Conservation (phyloP, 1,140 invertebrate genomes). For the Sinonovacula constricta region DNA sequence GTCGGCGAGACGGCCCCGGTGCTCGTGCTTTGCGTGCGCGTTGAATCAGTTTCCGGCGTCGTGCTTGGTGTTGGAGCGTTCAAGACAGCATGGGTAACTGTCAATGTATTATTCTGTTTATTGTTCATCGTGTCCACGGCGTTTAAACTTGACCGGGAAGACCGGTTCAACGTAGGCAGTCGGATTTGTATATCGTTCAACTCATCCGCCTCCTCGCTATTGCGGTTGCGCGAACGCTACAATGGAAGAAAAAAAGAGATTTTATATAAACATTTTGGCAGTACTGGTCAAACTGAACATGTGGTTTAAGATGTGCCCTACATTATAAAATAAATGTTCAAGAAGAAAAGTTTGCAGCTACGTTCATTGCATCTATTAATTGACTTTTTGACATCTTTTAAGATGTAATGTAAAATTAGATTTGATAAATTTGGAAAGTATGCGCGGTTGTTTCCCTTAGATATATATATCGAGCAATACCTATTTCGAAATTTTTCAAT, state of each 20-base stretch:
- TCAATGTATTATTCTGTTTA: slow-evolving; percentile 67
- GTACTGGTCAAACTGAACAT: no score
- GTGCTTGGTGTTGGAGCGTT: slow-evolving; percentile 70
- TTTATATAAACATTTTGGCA: no score
- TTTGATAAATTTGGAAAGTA: no score
- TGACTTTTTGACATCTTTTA: no score
- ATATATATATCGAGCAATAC: no score
- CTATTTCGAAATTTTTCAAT: no score
- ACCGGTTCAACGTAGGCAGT: slow-evolving; percentile 72
- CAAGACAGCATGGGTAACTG: slow-evolving; percentile 73
- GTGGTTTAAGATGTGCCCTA: no score
- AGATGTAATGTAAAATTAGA: no score
- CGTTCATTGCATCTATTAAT: no score
- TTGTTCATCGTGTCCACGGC: slow-evolving; percentile 64
- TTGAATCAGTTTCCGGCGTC: slow-evolving; percentile 71
- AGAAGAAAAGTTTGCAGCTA: no score
- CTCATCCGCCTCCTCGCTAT: slow-evolving; percentile 78
- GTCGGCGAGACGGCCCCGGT: slow-evolving; percentile 61
- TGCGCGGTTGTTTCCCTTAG: no score
- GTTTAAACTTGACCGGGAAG: slow-evolving; percentile 75
- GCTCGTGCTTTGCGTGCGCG: slow-evolving; percentile 62
- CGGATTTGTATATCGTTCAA: slow-evolving; percentile 80
- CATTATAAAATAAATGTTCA: no score
- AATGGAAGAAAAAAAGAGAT: neutral
- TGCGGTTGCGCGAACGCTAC: slow-evolving; percentile 68